Evolutionary conservation across 64 coral and sea anemone species (phyloP), one percentile per base, ranked within the genome.

Genomic region (Astreopora myriophthalma): DNA sequence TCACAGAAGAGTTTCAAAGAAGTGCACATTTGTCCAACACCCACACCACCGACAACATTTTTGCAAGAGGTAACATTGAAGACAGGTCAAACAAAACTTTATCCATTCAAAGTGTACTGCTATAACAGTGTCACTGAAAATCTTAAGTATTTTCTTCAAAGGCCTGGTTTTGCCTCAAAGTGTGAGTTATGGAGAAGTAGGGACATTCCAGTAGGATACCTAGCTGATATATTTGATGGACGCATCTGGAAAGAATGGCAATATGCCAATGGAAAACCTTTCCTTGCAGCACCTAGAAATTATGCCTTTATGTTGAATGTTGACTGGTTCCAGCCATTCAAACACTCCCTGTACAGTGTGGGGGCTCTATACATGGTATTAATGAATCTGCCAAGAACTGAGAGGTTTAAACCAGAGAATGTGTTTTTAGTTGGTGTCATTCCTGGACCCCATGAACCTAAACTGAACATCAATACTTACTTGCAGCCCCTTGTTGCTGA

Each of bases 361-460:
- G 87, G 87, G 29, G 87, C 73, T 11, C 48, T 89, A 0, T 78
- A 65, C 31, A 85, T 92, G 80, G 79, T 92, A 16, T 26, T 92
- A 40, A 92, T 92, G 80, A 92, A 92, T 77, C 68, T 94, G 26
- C 79, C 93, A 28, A 94, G 93, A 66, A 55, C 49, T 64, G 86
- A 89, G 22, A 68, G 79, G 33, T 94, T 89, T 55, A 89, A 94
- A 66, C 87, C 86, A 28, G 87, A 89, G 23, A 94, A 94, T 39
- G 34, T 89, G 2, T 63, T 89, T 33, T 44, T 94, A 66, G 83
- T 93, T 44, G 91, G 91, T 19, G 17, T 93, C 26, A 86, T 86
- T 46, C 82, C 72, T 8, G 91, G 91, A 13, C 82, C 91, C 29
- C 34, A 86, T 86, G 91, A 93, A 62, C 83, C 83, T 30, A 86